Conservation (phyloP, 2,797 vertebrate genomes). For the Chloroceryle amazona region DNA sequence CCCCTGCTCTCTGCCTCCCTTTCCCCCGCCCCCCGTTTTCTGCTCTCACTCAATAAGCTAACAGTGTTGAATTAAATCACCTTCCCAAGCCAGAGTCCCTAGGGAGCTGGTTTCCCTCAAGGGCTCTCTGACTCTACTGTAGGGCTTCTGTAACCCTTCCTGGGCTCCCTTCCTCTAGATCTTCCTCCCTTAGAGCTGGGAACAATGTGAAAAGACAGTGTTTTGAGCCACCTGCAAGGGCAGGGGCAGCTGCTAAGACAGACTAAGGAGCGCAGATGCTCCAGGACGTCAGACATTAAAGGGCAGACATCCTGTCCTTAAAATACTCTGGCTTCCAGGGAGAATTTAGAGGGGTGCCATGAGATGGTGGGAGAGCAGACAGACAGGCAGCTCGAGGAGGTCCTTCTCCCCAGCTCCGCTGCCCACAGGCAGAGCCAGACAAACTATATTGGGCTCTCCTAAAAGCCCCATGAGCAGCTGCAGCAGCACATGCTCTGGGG, state of each 20-base stretch:
- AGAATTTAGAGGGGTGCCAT: not conserved
- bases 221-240: not conserved
- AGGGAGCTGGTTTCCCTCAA: not conserved
- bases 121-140: not conserved
- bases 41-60: not conserved
- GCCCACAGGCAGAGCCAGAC: not conserved
- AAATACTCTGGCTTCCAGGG: conserved; percentile 6
- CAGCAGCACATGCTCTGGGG: not conserved
- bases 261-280: not conserved
- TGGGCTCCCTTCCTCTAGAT: not conserved
- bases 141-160: not conserved
- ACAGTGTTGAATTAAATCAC: not conserved
- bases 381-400: not conserved
- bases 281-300: not conserved
- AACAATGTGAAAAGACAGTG: not conserved
- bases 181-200: not conserved
- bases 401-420: not conserved
- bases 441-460: not conserved
- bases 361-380: not conserved
- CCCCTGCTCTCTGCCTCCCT: not conserved
- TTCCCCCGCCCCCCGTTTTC: rapidly evolving
- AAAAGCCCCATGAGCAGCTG: conserved; percentile 29
- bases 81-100: not conserved
- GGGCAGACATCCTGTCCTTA: conserved; percentile 2
- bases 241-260: not conserved